phyloP scores from a whole-genome alignment of 30 jellyfish, hydroid and myxozoan species.

The Turritopsis rubra region DNA sequence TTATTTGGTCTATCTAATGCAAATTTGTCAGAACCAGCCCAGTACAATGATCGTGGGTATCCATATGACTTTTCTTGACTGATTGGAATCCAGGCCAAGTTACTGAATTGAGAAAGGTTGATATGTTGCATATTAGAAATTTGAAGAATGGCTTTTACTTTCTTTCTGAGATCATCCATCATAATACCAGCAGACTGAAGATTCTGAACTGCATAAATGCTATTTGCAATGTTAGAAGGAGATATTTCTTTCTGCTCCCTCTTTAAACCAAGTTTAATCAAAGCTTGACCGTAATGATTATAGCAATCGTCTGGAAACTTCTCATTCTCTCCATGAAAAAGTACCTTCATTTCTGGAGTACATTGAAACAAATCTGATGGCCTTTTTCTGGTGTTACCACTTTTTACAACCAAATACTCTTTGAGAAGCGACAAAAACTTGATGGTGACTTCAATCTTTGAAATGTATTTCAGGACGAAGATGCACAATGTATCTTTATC shows the following conservation, averaged over 20 bases:
- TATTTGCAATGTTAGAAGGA: constrained; percentile 12
- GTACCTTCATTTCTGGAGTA: background rate
- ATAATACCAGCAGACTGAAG: too few species aligned
- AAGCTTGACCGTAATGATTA: background rate
- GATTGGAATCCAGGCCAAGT: constrained; percentile 32
- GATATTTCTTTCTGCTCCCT: constrained; percentile 15
- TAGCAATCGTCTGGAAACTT: constrained; percentile 41
- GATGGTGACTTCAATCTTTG: background rate
- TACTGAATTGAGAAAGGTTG: background rate
- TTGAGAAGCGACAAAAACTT: background rate
- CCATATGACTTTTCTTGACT: constrained; percentile 21
- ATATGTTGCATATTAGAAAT: background rate
- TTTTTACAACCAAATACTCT: constrained; percentile 14
- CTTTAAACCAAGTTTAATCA: constrained; percentile 42
- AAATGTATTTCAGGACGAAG: constrained; percentile 15
- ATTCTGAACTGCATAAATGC: background rate
- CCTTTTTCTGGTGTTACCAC: constrained; percentile 16
- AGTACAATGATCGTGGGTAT: constrained; percentile 39
- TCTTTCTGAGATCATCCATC: background rate
- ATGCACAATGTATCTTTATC: constrained; percentile 11
- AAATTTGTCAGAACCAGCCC: constrained; percentile 26
- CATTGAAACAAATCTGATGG: constrained; percentile 40
- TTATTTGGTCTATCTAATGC: background rate
- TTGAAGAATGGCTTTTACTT: background rate
- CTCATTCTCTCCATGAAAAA: constrained; percentile 28